A percentile compares a stretch with the other conserved stretches of the same genome.
phyloP scores from a whole-genome alignment of 2,888 invertebrate species.

The Leptinotarsa rubiginosa region DNA sequence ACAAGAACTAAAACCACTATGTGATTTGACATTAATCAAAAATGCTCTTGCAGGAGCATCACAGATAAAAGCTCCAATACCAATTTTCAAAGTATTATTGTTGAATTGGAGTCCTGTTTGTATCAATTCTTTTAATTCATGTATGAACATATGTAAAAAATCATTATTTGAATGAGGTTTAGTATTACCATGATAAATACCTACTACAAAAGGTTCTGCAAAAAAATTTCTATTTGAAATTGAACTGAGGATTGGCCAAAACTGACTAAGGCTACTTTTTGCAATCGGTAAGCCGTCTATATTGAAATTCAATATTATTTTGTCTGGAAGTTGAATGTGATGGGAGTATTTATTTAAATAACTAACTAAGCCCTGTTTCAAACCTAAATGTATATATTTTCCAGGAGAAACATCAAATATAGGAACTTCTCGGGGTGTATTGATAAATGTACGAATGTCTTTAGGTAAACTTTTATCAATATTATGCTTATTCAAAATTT shows the following conservation, averaged over 20 bases:
- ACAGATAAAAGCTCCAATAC: constrained; percentile 27
- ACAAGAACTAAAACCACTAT: constrained; percentile 36
- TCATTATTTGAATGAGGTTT: constrained; percentile 14
- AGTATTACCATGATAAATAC: constrained; percentile 13
- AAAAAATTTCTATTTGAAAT: neutral
- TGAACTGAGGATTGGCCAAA: constrained; percentile 11
- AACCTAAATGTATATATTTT: constrained; percentile 20
- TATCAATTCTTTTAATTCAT: constrained; percentile 20
- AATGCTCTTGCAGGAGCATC: constrained; percentile 38
- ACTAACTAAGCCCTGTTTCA: constrained; percentile 4
- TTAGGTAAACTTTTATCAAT: constrained; percentile 16
- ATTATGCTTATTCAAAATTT: constrained; percentile 17
- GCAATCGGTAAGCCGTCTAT: constrained; percentile 16
- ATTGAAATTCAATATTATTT: constrained; percentile 17
- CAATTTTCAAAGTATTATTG: neutral
- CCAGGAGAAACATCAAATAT: constrained; percentile 18
- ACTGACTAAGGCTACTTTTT: constrained; percentile 16
- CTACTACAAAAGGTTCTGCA: constrained; percentile 4
- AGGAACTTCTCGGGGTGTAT: constrained; percentile 9
- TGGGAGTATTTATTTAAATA: neutral
- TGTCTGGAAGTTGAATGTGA: neutral
- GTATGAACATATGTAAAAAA: constrained; percentile 7
- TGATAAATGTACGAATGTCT: constrained; percentile 12
- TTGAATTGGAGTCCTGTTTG: neutral
- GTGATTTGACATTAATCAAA: constrained; percentile 36